phyloP scores from a whole-genome alignment of 2,888 invertebrate genomes.

The Malacosoma neustria region DNA sequence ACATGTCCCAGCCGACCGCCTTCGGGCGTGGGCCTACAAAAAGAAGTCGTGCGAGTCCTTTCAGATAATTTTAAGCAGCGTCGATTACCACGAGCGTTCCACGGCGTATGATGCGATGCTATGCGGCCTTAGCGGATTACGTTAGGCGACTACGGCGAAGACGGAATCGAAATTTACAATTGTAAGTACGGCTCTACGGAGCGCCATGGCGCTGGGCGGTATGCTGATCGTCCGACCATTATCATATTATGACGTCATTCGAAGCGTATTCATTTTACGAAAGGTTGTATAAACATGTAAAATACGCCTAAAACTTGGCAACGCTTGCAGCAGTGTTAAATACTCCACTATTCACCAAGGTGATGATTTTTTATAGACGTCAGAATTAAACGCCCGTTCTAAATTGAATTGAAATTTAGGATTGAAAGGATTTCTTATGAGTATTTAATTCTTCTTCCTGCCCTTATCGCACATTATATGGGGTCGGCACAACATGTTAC shows the following conservation, averaged over 20 bases:
- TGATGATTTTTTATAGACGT: no score
- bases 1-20: conserved; percentile 20
- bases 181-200: conserved; percentile 47
- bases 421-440: no score
- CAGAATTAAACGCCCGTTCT: no score
- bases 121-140: conserved; percentile 36
- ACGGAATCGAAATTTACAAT: conserved; percentile 31
- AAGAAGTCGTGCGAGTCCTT: conserved; percentile 58
- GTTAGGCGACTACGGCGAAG: conserved; percentile 50
- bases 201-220: conserved; percentile 4
- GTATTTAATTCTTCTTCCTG: no score
- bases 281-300: no score
- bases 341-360: no score
- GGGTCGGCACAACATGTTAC: no score
- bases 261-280: no score
- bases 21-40: conserved; percentile 37
- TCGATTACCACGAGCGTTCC: conserved; percentile 26
- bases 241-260: background rate
- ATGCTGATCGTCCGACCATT: background rate
- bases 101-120: conserved; percentile 38
- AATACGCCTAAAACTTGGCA: no score
- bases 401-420: no score
- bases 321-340: no score
- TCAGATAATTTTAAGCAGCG: conserved; percentile 58
- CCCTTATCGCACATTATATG: no score